These are phyloP conservation scores for Polypedilum pembai DNA, from an alignment of 1,140 invertebrate genomes.

Conservation along the genomic window DNA sequence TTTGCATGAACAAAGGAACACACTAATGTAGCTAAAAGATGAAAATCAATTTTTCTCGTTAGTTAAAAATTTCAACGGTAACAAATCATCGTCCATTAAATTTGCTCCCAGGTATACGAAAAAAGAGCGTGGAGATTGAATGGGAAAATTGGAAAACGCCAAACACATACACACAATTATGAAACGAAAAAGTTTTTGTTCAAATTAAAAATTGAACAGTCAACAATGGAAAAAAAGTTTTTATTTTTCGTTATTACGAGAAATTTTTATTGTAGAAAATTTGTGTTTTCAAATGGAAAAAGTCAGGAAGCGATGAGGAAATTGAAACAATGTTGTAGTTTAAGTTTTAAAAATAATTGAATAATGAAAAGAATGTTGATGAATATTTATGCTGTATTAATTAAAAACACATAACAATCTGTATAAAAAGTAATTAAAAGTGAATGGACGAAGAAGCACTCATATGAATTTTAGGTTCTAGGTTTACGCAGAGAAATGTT, in stretches of 20 bases:
- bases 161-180: neutral
- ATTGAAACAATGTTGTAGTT: neutral
- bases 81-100: conserved; percentile 10
- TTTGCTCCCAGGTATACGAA: neutral
- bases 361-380: neutral
- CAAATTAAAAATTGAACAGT: conserved; percentile 10
- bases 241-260: neutral
- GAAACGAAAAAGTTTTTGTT: neutral
- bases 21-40: neutral
- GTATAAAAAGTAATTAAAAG: neutral
- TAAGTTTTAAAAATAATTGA: conserved; percentile 10
- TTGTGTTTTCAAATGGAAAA: conserved; percentile 6
- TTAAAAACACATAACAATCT: conserved; percentile 2
- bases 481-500: no score
- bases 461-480: no score
- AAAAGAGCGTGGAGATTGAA: neutral
- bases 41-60: no score
- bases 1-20: neutral
- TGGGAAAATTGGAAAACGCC: neutral
- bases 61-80: neutral
- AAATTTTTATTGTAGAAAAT: neutral
- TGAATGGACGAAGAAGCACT: neutral
- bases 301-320: neutral
- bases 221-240: neutral
- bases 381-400: conserved; percentile 14